Evolutionary conservation across 2,113 vertebrate species (phyloP).

Genomic region (Sminthopsis crassicaudata): DNA sequence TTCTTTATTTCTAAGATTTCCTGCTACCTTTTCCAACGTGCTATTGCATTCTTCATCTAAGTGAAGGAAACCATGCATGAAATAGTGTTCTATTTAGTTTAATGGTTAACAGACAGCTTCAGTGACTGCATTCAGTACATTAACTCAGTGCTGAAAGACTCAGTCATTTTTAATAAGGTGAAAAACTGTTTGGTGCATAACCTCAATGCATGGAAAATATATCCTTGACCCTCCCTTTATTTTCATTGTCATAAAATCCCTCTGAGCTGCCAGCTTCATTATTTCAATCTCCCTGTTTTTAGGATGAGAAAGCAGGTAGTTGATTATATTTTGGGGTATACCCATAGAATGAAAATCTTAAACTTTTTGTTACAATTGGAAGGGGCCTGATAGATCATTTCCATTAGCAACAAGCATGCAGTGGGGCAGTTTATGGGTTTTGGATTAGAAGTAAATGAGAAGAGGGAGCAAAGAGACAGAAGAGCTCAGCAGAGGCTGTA

Average conservation of each 20-base stretch:
- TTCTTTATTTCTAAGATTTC: slow-evolving; percentile 47
- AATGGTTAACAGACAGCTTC: slow-evolving; percentile 74
- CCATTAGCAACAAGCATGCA: neutral
- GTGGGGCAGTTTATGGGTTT: neutral
- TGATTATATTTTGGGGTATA: neutral
- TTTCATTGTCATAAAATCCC: slow-evolving; percentile 71
- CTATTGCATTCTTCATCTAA: slow-evolving; percentile 54
- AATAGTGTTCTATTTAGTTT: slow-evolving; percentile 81
- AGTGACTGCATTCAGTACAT: slow-evolving; percentile 67
- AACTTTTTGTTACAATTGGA: slow-evolving; percentile 12
- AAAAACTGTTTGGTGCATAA: slow-evolving; percentile 68
- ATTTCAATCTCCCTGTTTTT: slow-evolving; percentile 43
- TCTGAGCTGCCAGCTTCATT: slow-evolving; percentile 46
- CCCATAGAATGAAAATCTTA: slow-evolving; percentile 16
- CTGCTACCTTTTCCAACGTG: slow-evolving; percentile 40
- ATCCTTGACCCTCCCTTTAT: slow-evolving; percentile 58
- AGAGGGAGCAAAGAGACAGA: neutral
- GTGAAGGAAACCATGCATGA: slow-evolving; percentile 80
- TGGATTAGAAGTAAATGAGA: neutral
- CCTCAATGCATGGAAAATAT: slow-evolving; percentile 48
- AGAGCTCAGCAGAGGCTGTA: neutral
- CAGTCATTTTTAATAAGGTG: slow-evolving; percentile 79
- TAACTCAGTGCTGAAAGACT: slow-evolving; percentile 69
- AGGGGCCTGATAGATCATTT: neutral
- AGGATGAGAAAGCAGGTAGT: neutral